Percentiles rank a stretch among this genome's conserved stretches.
These are phyloP conservation scores for Clepsis dumicolana DNA, from an alignment of 2,888 invertebrate species.

Conservation along the genomic window DNA sequence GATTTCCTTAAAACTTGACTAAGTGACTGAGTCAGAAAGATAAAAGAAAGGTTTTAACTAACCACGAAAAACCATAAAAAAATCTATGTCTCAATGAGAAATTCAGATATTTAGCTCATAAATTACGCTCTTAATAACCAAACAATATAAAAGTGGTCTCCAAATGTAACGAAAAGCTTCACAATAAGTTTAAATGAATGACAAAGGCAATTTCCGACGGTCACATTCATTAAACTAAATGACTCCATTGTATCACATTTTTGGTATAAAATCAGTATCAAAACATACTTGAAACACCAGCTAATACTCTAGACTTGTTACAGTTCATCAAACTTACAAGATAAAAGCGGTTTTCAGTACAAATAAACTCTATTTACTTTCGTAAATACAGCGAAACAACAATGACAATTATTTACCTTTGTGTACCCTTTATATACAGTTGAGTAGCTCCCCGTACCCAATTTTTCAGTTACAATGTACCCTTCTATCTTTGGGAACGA, in stretches of 20 bases:
- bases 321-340: slow-evolving; percentile 12
- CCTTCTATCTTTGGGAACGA: slow-evolving; percentile 87
- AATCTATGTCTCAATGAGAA: background rate
- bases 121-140: background rate
- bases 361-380: slow-evolving; percentile 34
- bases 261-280: background rate
- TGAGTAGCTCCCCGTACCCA: slow-evolving; percentile 94
- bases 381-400: background rate
- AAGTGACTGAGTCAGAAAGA: slow-evolving; percentile 1
- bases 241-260: background rate
- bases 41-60: background rate
- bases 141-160: too few relatives aligned
- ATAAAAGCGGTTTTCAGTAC: slow-evolving; percentile 21
- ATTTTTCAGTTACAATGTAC: slow-evolving; percentile 90
- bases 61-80: background rate
- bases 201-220: background rate
- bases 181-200: background rate
- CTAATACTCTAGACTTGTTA: background rate
- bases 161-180: background rate
- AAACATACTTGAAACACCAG: background rate
- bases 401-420: slow-evolving; percentile 79
- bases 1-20: background rate
- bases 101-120: background rate
- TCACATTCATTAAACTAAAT: background rate
- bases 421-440: slow-evolving; percentile 93